Conservation (phyloP, 2,113 vertebrate species). For the Geococcyx californianus region DNA sequence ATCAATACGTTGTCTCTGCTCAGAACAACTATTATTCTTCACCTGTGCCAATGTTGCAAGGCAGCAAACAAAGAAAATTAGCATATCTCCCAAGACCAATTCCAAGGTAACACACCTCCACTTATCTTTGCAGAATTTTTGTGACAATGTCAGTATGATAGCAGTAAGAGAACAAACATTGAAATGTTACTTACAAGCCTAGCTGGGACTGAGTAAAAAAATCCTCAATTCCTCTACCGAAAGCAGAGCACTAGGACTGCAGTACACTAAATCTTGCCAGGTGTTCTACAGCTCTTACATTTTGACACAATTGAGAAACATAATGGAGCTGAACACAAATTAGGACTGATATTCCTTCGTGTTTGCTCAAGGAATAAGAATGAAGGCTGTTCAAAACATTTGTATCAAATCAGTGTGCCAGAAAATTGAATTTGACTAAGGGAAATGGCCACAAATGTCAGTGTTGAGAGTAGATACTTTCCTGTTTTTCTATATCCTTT, state of each 20-base stretch:
- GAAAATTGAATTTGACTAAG: not conserved
- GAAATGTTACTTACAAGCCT: not conserved
- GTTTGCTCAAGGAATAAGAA: not conserved
- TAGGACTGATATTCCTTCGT: not conserved
- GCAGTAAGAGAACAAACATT: not conserved
- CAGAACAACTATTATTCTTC: not conserved
- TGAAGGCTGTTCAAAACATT: not conserved
- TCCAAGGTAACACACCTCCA: not conserved
- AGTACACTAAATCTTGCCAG: not conserved
- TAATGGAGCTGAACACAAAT: not conserved
- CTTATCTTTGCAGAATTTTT: not conserved
- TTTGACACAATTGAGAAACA: not conserved
- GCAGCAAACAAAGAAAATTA: not conserved
- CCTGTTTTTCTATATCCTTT: not conserved
- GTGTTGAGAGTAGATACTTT: not conserved
- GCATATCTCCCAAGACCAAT: not conserved
- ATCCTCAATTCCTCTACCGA: not conserved
- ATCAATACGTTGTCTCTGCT: not conserved
- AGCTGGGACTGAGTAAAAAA: not conserved
- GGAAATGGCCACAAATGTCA: not conserved
- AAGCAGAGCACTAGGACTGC: not conserved
- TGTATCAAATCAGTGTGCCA: not conserved
- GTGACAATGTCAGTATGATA: not conserved
- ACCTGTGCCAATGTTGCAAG: not conserved
- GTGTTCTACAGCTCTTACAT: not conserved